phyloP scores from a whole-genome alignment of 1,140 invertebrate species.

The Drosophila equinoxialis region DNA sequence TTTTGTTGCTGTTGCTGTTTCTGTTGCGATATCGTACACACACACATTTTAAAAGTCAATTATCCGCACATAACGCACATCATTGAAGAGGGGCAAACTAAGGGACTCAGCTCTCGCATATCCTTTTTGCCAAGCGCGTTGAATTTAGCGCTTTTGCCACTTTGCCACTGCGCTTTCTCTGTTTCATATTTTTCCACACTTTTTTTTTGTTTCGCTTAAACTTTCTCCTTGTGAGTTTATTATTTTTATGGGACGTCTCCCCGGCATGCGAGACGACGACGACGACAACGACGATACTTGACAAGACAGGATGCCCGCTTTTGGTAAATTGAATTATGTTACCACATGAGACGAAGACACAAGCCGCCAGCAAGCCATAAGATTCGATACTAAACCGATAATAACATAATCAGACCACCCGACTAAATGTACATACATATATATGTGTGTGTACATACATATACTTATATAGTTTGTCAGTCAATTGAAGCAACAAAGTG shows the following conservation, averaged over 20 bases:
- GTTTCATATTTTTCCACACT: slow-evolving; percentile 26
- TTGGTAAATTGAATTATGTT: slow-evolving; percentile 55
- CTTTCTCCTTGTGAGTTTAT: slow-evolving; percentile 60
- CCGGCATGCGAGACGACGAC: slow-evolving; percentile 51
- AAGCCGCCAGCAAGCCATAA: slow-evolving; percentile 48
- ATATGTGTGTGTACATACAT: background rate
- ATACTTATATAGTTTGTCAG: slow-evolving; percentile 32
- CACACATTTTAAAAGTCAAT: slow-evolving; percentile 78
- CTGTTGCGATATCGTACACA: slow-evolving; percentile 69
- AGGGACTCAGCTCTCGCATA: slow-evolving; percentile 26
- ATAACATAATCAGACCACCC: slow-evolving; percentile 69
- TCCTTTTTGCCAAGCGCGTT: slow-evolving; percentile 66
- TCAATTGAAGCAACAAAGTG: slow-evolving; percentile 37
- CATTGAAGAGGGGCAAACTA: slow-evolving; percentile 47
- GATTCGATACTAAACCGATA: slow-evolving; percentile 76
- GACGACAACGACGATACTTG: slow-evolving; percentile 4
- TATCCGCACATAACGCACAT: slow-evolving; percentile 80
- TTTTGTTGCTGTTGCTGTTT: slow-evolving; percentile 49
- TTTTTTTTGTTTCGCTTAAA: slow-evolving; percentile 28
- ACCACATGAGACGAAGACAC: slow-evolving; percentile 49
- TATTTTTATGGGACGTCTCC: slow-evolving; percentile 63
- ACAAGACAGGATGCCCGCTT: slow-evolving; percentile 33
- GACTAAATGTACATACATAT: slow-evolving; percentile 5
- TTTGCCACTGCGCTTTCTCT: slow-evolving; percentile 20
- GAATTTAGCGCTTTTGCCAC: slow-evolving; percentile 64